A percentile compares a stretch with the other conserved stretches of the same genome.
phyloP scores from a whole-genome alignment of 1,140 invertebrate species.

The Laupala kohalensis region DNA sequence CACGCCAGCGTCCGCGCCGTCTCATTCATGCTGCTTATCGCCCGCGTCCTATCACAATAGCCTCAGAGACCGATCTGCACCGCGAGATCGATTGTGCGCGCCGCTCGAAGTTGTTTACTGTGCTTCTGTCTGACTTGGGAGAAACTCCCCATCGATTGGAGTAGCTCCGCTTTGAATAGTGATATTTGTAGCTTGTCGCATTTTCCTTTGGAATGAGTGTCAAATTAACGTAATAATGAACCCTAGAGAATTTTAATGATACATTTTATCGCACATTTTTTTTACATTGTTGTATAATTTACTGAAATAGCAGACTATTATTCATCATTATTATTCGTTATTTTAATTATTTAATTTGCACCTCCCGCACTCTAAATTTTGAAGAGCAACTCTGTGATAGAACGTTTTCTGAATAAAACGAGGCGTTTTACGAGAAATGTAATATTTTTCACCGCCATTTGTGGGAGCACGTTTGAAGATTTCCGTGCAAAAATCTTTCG shows the following conservation, averaged over 20 bases:
- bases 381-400: too few relatives aligned
- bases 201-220: neutral
- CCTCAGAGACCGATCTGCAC: neutral
- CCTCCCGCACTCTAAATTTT: too few relatives aligned
- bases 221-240: neutral
- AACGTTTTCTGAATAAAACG: neutral
- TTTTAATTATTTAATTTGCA: too few relatives aligned
- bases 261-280: neutral
- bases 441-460: neutral
- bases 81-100: neutral
- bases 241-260: neutral
- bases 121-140: neutral
- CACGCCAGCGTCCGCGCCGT: too few relatives aligned
- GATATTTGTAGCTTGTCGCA: neutral
- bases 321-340: too few relatives aligned
- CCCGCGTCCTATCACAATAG: neutral
- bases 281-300: too few relatives aligned
- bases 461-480: too few relatives aligned
- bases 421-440: neutral
- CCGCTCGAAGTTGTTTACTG: neutral
- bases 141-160: neutral
- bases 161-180: neutral
- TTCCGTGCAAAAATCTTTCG: neutral
- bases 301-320: too few relatives aligned
- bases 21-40: neutral